Conservation (phyloP, 1,140 invertebrate species). For the Trichonephila clavata region DNA sequence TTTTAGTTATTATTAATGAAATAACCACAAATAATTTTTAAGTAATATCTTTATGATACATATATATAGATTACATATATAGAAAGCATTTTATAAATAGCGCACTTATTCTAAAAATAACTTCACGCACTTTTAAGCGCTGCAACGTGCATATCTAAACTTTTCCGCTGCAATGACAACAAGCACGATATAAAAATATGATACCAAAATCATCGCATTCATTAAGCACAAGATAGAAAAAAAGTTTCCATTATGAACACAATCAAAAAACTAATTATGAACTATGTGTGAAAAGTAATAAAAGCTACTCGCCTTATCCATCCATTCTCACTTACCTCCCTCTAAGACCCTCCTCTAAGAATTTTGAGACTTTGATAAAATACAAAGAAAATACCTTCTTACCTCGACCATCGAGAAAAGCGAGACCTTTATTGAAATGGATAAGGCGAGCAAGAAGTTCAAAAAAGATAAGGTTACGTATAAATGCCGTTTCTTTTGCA, state of each 20-base stretch:
- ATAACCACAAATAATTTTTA: too few relatives aligned
- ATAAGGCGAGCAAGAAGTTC: conserved; percentile 40
- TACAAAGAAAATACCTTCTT: conserved; percentile 33
- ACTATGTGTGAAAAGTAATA: not conserved
- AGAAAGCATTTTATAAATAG: too few relatives aligned
- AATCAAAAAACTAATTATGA: not conserved
- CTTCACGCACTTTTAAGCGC: not conserved
- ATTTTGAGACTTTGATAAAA: conserved; percentile 20
- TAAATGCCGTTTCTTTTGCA: conserved; percentile 56
- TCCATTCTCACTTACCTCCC: not conserved
- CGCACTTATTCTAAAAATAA: not conserved
- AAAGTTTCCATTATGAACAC: not conserved
- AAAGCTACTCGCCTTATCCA: conserved; percentile 52
- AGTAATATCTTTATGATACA: too few relatives aligned
- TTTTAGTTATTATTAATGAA: too few relatives aligned
- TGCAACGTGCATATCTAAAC: not conserved
- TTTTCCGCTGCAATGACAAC: not conserved
- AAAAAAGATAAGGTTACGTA: conserved; percentile 40
- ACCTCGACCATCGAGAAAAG: conserved; percentile 21
- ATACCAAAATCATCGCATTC: not conserved
- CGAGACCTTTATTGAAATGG: conserved; percentile 23
- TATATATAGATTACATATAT: too few relatives aligned
- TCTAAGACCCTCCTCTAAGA: not conserved
- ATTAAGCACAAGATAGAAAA: not conserved
- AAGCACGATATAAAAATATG: not conserved